Base-by-base conservation (phyloP, 23 tunicate species). In the Oikopleura vanhoeffeni region DNA sequence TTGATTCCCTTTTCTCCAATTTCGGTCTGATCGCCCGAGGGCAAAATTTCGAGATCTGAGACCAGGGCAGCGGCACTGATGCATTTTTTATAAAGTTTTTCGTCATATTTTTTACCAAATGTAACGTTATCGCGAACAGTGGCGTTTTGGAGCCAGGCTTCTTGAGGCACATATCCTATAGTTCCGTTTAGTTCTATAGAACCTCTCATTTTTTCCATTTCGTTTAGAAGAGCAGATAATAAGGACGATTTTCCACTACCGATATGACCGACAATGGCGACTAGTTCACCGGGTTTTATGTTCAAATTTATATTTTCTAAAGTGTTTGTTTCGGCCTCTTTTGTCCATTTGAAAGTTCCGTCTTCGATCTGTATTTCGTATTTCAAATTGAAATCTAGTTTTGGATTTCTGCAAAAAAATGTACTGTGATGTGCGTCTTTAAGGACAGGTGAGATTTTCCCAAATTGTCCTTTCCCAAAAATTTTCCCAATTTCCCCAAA, bases 1-100 rank as follows among this genome's bases (percentile, higher is more conserved):
- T 95, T 95, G 84, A 95, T 87, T 41, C 99, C 99, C 76, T 95
- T 85, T 57, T 89, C 99, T 1, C 99, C 99, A 40, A 95, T 87
- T 85, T 95, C 99, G 1, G 99, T 95, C 85, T 86, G 38, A 76
- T 95, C 99, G 13, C 90, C 86, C 39, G 88, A 91, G 41, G 91
- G 88, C 39, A 95, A 76, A 83, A 95, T 87, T 35, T 88, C 92
- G 49, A 95, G 89, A 84, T 95, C 99, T 1, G 91, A 71, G 39
- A 39, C 24, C 57, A 95, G 42, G 40, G 93, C 91, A 2, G 79
- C 34, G 36, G 79, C 79, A 28, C 36, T 30, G 34, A 71, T 30
- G 38, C 79, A 71, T 30, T 71, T 71, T 38, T 28, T 71, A 30
- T 71, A 71, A 71, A 18, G 32, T 18, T 3, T 38, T 71, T 71